Evolutionary conservation across 2,888 invertebrate species (phyloP).

Genomic region (Hydrotaea diabolus): DNA sequence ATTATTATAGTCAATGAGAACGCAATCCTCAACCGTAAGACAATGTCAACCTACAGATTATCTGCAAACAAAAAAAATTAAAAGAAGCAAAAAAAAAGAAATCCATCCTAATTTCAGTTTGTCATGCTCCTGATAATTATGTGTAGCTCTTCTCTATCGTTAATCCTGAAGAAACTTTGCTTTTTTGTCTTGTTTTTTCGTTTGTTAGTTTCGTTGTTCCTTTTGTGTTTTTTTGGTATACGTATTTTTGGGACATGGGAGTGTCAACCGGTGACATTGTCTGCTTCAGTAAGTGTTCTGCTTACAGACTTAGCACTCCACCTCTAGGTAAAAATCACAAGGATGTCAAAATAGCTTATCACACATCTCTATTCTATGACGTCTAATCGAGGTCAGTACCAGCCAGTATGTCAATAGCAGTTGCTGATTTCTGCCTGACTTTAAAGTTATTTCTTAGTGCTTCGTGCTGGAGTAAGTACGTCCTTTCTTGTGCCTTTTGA

Average conservation of each 20-base stretch:
- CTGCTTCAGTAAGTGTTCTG: too few relatives aligned
- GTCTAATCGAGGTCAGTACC: not conserved
- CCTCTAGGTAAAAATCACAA: too few relatives aligned
- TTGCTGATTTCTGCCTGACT: too few relatives aligned
- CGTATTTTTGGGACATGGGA: not conserved
- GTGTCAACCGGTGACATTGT: constrained; percentile 23
- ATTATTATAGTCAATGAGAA: not conserved
- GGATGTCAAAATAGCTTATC: too few relatives aligned
- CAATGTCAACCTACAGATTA: not conserved
- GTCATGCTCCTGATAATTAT: constrained; percentile 7
- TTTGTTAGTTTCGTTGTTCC: not conserved
- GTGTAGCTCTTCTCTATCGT: not conserved
- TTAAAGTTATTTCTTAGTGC: too few relatives aligned
- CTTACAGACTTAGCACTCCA: too few relatives aligned
- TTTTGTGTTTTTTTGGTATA: not conserved
- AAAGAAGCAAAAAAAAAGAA: not conserved
- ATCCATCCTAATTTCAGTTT: constrained; percentile 7
- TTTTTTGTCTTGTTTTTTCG: not conserved
- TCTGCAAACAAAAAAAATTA: not conserved
- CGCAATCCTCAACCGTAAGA: not conserved
- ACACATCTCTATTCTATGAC: too few relatives aligned
- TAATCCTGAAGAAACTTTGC: constrained; percentile 12
- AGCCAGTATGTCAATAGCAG: too few relatives aligned
- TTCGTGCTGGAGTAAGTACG: too few relatives aligned
- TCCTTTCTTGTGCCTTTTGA: too few relatives aligned